A percentile compares a stretch with the other conserved stretches of the same genome.
phyloP scores from a whole-genome alignment of 2,797 vertebrate species.

The Pampus argenteus region DNA sequence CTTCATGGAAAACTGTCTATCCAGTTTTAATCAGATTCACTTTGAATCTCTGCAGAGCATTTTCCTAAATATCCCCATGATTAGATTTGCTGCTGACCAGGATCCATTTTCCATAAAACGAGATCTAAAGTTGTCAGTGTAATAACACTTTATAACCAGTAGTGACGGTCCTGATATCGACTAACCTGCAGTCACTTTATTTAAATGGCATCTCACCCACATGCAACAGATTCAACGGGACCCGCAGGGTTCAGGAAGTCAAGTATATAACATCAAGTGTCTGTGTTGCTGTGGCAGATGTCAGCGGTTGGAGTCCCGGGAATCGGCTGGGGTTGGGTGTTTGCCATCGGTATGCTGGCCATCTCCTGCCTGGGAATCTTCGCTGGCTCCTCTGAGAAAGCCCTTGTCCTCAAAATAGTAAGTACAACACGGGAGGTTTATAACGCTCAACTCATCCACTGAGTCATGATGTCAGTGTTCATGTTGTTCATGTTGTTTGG shows the following conservation, averaged over 20 bases:
- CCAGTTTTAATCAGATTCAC: conserved; percentile 11
- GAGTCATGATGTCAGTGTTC: neutral
- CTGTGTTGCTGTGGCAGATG: conserved; percentile 28
- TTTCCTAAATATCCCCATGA: neutral
- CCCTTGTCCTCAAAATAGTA: conserved; percentile 62
- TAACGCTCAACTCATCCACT: neutral
- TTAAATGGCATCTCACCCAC: no score
- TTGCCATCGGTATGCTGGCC: conserved; percentile 51
- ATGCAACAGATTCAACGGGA: no score
- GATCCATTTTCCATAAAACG: neutral
- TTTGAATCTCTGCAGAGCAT: conserved; percentile 9
- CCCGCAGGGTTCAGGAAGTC: no score
- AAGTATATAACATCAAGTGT: conserved; percentile 5
- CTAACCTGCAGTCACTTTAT: no score
- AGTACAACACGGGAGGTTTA: neutral
- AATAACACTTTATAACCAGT: neutral
- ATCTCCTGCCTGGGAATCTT: conserved; percentile 65
- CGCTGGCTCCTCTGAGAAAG: conserved; percentile 49
- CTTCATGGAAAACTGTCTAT: neutral
- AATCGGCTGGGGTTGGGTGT: conserved; percentile 48
- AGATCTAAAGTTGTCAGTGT: neutral
- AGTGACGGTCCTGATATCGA: no score
- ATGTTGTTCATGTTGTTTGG: neutral
- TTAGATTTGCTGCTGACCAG: neutral
- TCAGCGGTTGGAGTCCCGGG: neutral